phyloP scores from a whole-genome alignment of 2,797 vertebrate species.

The Melanotaenia trifasciata region DNA sequence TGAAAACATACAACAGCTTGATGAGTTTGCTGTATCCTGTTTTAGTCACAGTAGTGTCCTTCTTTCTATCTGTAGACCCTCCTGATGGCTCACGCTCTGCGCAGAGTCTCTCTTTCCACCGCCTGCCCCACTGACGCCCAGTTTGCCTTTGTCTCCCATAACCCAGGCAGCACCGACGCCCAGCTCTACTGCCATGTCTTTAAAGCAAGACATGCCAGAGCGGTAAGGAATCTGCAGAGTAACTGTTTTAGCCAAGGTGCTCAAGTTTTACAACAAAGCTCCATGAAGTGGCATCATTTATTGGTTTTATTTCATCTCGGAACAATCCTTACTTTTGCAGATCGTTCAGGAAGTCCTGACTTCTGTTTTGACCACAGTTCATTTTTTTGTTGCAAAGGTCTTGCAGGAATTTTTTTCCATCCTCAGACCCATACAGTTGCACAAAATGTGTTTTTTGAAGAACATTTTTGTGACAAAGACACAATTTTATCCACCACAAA shows the following conservation, averaged over 20 bases:
- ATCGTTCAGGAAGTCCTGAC: neutral
- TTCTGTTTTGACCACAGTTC: neutral
- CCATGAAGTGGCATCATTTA: too few species aligned
- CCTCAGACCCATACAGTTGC: neutral
- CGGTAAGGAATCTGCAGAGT: slow-evolving; percentile 75
- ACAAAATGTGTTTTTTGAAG: neutral
- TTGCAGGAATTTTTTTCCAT: too few species aligned
- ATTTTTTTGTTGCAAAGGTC: neutral
- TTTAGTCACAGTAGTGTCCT: neutral
- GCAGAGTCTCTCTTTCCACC: slow-evolving; percentile 89
- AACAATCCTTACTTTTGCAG: too few species aligned
- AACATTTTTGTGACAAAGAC: too few species aligned
- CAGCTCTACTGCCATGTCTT: slow-evolving; percentile 95
- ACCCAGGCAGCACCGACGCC: slow-evolving; percentile 82
- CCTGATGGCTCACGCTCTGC: slow-evolving; percentile 94
- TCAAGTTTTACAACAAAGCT: neutral
- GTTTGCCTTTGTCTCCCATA: slow-evolving; percentile 94
- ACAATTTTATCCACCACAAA: too few species aligned
- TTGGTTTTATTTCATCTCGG: too few species aligned
- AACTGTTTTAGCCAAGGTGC: neutral
- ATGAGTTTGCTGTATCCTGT: neutral
- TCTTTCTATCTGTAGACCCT: slow-evolving; percentile 81
- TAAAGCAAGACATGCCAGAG: slow-evolving; percentile 86
- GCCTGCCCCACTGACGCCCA: slow-evolving; percentile 83
- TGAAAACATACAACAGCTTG: neutral